Conservation (phyloP, 2,888 invertebrate genomes). For the Stenichneumon culpator region DNA sequence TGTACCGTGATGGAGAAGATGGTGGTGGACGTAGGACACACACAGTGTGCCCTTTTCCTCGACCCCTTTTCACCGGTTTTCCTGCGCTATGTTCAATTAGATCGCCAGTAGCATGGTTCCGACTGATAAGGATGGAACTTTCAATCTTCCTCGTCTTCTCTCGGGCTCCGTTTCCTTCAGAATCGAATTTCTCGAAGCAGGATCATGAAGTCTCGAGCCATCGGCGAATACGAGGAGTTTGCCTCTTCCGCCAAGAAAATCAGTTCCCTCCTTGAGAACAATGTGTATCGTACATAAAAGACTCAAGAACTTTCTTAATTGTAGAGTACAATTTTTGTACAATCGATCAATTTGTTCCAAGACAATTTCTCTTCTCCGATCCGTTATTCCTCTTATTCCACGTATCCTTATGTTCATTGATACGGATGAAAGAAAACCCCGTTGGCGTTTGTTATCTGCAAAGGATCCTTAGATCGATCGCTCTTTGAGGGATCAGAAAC, state of each 20-base stretch:
- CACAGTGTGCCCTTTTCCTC: neutral
- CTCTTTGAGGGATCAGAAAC: conserved; percentile 27
- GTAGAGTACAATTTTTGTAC: neutral
- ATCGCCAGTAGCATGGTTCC: conserved; percentile 12
- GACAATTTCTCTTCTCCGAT: neutral
- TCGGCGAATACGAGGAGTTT: neutral
- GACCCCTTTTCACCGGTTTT: neutral
- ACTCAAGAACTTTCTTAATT: neutral
- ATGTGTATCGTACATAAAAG: neutral
- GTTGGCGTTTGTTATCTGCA: neutral
- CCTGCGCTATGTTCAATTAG: conserved; percentile 31
- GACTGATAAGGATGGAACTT: neutral
- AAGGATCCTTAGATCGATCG: conserved; percentile 24
- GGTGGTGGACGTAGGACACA: neutral
- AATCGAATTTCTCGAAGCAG: neutral
- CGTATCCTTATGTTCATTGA: conserved; percentile 3
- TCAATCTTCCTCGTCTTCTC: neutral
- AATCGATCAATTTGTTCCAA: conserved; percentile 7
- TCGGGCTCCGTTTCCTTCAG: neutral
- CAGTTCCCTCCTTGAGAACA: neutral
- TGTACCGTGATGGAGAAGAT: conserved; percentile 17
- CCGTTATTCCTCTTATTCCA: neutral
- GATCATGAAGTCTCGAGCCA: neutral
- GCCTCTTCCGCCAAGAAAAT: neutral
- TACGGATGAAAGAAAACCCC: neutral